Evolutionary conservation across 2,113 vertebrate species (phyloP).

Genomic region (Laticauda colubrina): DNA sequence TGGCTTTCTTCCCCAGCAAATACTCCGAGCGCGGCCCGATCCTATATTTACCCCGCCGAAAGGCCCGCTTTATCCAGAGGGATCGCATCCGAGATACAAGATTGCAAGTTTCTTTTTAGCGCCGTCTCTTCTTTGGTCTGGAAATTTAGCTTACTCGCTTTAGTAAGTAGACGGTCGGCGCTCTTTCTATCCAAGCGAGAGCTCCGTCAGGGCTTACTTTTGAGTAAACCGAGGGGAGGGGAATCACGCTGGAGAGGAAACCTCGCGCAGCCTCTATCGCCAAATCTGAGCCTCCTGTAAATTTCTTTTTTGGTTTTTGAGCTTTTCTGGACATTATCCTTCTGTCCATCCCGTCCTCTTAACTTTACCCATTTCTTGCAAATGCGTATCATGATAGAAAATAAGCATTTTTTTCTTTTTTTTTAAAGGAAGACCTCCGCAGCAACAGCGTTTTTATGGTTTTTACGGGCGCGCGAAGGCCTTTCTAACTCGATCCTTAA

Average conservation of each 20-base stretch:
- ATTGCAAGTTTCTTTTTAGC: not conserved
- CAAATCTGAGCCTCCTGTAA: not conserved
- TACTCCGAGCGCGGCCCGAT: not conserved
- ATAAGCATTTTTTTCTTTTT: too few species aligned
- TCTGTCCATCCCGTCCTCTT: too few species aligned
- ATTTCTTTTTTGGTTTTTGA: not conserved
- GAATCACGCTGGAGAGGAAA: not conserved
- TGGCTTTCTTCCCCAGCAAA: not conserved
- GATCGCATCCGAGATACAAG: too few species aligned
- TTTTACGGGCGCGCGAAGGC: not conserved
- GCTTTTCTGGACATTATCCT: not conserved
- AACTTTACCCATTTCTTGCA: not conserved
- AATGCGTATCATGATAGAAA: too few species aligned
- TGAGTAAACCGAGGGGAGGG: not conserved
- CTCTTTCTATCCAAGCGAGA: not conserved
- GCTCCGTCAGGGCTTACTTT: not conserved
- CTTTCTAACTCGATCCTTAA: too few species aligned
- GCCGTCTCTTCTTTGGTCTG: not conserved
- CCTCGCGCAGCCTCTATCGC: fast-evolving
- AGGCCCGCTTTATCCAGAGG: not conserved
- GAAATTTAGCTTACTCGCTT: not conserved
- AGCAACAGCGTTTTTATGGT: not conserved
- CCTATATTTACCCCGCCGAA: not conserved
- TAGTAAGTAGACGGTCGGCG: too few species aligned
- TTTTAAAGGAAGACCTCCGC: not conserved